phyloP scores from a whole-genome alignment of 2,888 invertebrate genomes.

The Acleris holmiana region DNA sequence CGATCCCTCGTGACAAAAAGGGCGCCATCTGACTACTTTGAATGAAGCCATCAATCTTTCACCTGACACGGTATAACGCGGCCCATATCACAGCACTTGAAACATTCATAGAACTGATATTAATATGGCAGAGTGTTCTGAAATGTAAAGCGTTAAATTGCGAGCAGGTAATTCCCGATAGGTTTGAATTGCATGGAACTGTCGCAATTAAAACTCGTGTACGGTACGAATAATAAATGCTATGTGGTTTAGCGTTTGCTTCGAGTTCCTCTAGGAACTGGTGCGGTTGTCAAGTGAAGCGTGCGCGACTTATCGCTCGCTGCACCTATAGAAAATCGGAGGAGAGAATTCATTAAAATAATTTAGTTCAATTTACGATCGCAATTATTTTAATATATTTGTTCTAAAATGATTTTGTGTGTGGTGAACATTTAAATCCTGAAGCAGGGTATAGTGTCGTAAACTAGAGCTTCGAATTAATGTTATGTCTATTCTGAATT shows the following conservation, averaged over 20 bases:
- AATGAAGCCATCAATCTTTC: constrained; percentile 69
- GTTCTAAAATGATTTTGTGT: no score
- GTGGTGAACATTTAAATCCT: no score
- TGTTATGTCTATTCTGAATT: no score
- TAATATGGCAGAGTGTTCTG: constrained; percentile 15
- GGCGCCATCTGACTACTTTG: constrained; percentile 50
- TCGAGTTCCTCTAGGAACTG: constrained; percentile 16
- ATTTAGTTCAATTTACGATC: constrained; percentile 41
- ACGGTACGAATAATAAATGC: constrained; percentile 44
- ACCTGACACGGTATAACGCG: constrained; percentile 62
- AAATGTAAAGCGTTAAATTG: constrained; percentile 10
- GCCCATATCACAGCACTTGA: constrained; percentile 52
- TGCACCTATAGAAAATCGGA: constrained; percentile 46
- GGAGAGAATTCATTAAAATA: constrained; percentile 54
- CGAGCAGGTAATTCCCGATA: constrained; percentile 16
- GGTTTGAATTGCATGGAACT: constrained; percentile 19
- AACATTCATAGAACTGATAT: constrained; percentile 41
- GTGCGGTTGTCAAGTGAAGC: constrained; percentile 51
- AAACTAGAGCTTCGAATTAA: no score
- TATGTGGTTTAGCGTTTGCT: constrained; percentile 47
- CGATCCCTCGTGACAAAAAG: constrained; percentile 57
- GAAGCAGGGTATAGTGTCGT: no score
- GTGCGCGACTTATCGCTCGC: constrained; percentile 45
- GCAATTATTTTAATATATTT: no score
- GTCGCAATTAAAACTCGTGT: constrained; percentile 19